Conservation (phyloP, 2,888 invertebrate genomes). For the Leptopilina drosophilae region DNA sequence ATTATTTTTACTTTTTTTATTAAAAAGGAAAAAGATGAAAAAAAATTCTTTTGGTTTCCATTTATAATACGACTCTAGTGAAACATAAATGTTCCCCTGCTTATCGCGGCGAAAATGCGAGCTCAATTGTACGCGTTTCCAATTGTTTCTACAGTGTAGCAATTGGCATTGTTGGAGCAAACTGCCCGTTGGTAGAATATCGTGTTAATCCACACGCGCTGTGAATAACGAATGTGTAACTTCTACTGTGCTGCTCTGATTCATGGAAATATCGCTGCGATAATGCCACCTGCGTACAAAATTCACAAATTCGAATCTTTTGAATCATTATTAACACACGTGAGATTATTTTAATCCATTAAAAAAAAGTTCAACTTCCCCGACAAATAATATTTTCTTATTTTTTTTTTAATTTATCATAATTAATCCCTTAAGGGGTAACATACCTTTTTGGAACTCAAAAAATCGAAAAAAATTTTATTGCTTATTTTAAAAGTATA, state of each 20-base stretch:
- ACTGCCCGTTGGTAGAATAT: conserved; percentile 44
- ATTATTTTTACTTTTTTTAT: not conserved
- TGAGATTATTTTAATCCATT: conserved; percentile 21
- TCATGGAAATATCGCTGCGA: conserved; percentile 55
- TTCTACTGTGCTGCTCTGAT: conserved; percentile 64
- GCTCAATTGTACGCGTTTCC: conserved; percentile 37
- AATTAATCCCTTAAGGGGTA: too few relatives aligned
- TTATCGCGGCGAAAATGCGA: conserved; percentile 33
- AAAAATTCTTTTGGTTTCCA: not conserved
- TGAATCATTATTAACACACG: conserved; percentile 26
- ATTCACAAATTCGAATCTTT: conserved; percentile 16
- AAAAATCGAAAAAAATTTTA: too few relatives aligned
- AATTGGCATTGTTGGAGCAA: conserved; percentile 40
- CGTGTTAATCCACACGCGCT: conserved; percentile 56
- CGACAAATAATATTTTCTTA: too few relatives aligned
- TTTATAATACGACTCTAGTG: conserved; percentile 8
- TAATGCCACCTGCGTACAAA: conserved; percentile 38
- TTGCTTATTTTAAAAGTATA: too few relatives aligned
- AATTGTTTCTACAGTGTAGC: conserved; percentile 36
- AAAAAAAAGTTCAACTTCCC: too few relatives aligned
- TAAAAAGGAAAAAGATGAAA: not conserved
- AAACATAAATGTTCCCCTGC: conserved; percentile 33
- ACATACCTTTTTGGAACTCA: too few relatives aligned
- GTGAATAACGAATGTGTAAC: conserved; percentile 64
- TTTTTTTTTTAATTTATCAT: too few relatives aligned